A percentile compares a stretch with the other conserved stretches of the same genome.
Evolutionary conservation across 1,140 invertebrate genomes (phyloP).

Genomic region (Tetramorium alpestre): DNA sequence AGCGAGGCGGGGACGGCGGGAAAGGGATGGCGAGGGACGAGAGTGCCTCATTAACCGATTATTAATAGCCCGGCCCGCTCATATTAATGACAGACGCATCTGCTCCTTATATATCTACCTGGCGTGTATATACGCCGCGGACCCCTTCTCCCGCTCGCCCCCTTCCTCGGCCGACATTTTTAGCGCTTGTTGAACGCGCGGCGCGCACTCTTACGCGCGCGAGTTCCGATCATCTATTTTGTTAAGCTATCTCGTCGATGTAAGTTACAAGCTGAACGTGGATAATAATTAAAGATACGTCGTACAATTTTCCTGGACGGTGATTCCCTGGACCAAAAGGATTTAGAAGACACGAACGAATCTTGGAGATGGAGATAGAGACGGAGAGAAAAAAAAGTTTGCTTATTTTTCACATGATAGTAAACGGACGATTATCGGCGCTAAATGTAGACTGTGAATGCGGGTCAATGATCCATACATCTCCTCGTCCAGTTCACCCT

Average conservation of each 20-base stretch:
- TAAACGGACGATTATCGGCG: background rate
- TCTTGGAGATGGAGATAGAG: background rate
- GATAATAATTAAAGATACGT: constrained; percentile 2
- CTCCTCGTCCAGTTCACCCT: background rate
- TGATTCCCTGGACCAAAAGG: background rate
- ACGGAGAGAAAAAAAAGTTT: background rate
- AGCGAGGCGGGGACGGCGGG: constrained; percentile 55
- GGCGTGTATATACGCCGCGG: constrained; percentile 57
- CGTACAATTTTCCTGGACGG: background rate
- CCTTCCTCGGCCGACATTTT: constrained; percentile 65
- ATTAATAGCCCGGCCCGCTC: constrained; percentile 81
- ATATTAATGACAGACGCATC: constrained; percentile 83
- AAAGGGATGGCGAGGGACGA: constrained; percentile 62
- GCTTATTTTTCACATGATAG: background rate
- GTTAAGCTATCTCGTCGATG: constrained; percentile 40
- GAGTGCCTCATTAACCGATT: constrained; percentile 83
- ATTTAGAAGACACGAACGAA: background rate
- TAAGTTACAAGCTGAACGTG: constrained; percentile 23
- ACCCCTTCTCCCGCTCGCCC: constrained; percentile 1
- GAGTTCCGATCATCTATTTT: constrained; percentile 55
- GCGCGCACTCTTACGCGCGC: constrained; percentile 20
- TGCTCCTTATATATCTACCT: constrained; percentile 79
- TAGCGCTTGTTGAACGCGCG: constrained; percentile 31
- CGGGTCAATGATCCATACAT: background rate
- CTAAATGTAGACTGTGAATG: constrained; percentile 18